Percentiles rank a stretch among this genome's conserved stretches.
phyloP scores from a whole-genome alignment of 35 echinoderm and acorn worm genomes.

The Ptychodera flava region DNA sequence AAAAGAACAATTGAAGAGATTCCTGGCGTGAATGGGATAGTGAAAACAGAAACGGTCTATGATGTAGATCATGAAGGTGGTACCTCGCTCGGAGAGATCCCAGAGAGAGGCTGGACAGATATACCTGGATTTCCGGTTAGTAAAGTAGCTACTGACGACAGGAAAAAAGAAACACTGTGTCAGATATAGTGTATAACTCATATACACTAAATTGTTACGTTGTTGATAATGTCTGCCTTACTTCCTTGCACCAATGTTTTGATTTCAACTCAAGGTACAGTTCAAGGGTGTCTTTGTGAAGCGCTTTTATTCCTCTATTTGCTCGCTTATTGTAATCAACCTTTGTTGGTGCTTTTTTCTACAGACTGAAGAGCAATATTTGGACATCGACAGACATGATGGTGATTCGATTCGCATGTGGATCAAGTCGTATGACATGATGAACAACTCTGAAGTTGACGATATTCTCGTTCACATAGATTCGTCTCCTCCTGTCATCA shows the following conservation, averaged over 20 bases:
- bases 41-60: not conserved
- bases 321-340: too few relatives aligned
- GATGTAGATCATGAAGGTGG: not conserved
- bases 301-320: too few relatives aligned
- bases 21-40: not conserved
- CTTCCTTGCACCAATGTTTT: too few relatives aligned
- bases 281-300: too few relatives aligned
- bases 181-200: too few relatives aligned
- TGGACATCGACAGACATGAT: not conserved
- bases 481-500: constrained; percentile 20
- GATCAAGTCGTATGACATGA: constrained; percentile 18
- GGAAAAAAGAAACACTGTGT: too few relatives aligned
- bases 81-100: not conserved
- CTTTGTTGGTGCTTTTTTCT: too few relatives aligned
- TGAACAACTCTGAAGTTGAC: constrained; percentile 3
- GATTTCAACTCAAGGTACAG: too few relatives aligned
- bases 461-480: constrained; percentile 21
- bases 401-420: constrained; percentile 32
- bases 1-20: not conserved
- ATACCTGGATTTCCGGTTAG: not conserved
- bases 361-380: not conserved
- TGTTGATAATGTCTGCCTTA: too few relatives aligned
- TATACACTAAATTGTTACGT: too few relatives aligned
- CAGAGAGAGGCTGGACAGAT: not conserved
- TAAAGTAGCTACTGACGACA: too few relatives aligned